Evolutionary conservation across 2,113 vertebrate species (phyloP), one percentile per base, ranked within the genome.

Genomic region (Clinocottus analis): DNA sequence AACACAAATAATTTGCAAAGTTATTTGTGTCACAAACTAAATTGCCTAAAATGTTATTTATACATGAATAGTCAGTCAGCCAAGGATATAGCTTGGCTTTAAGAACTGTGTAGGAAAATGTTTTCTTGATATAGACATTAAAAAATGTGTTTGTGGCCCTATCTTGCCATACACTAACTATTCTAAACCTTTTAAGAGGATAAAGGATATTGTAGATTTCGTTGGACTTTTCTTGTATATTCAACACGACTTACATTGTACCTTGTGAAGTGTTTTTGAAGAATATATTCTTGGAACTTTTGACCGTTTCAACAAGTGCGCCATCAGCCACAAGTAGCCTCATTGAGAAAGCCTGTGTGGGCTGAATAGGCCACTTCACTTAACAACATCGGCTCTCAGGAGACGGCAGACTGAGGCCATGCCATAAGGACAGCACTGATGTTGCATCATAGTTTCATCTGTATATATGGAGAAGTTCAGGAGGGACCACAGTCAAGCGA

Each of bases 331-430:
- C 76, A 75, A 61, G 72, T 33, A 25, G 17, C 49, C n/a, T 33
- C 5, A 2, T 12, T 37, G 53, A 35, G 63, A 41, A 41, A 60
- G n/a, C 31, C 39, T 47, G 49, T 17, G 56, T 58, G 66, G 55
- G 58, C 10, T 75, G 56, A 80, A 81, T 43, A 70, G 16, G 23
- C 58, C 68, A 80, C 64, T 77, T 80, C 35, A 74, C 67, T 55
- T 43, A 9, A 69, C 9, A 68, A 47, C 56, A 49, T 58, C 58
- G 31, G 67, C 63, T 35, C 70, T 85, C 61, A 69, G 61, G 11
- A 29, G 59, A 61, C 0, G 3, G 63, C 75, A 37, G 64, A 75
- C 64, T 27, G 33, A 80, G 70, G 56, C 49, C 61, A 5, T 3
- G 69, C 70, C 39, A n/a, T 23, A 39, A 68, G 55, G 55, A 27